Evolutionary conservation across 2,797 vertebrate species (phyloP).

Genomic region (Euphonia xanthogaster): DNA sequence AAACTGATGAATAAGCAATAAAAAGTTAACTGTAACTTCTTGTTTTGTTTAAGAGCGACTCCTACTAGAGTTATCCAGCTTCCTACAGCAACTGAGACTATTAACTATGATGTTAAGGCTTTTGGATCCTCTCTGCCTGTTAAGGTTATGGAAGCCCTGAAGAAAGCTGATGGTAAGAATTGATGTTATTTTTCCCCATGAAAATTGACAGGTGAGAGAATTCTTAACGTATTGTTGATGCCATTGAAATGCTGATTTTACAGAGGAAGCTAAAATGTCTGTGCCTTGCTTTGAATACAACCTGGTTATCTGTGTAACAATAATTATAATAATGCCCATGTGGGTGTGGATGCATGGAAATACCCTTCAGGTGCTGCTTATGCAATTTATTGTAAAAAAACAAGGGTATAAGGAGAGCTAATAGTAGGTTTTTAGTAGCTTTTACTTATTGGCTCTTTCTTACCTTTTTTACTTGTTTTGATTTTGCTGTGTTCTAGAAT

Average conservation of each 20-base stretch:
- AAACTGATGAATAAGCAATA: neutral
- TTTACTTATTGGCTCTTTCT: neutral
- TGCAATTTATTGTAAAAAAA: neutral
- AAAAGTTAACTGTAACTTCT: neutral
- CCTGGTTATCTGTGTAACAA: neutral
- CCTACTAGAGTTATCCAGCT: conserved; percentile 82
- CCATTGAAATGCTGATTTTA: neutral
- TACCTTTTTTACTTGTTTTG: neutral
- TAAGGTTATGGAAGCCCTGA: conserved; percentile 94
- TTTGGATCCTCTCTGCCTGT: conserved; percentile 94
- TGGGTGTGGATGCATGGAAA: neutral
- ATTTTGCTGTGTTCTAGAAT: neutral
- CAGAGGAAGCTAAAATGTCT: neutral
- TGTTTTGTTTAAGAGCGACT: conserved; percentile 78
- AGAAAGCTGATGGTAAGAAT: conserved; percentile 83
- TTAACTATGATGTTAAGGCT: conserved; percentile 88
- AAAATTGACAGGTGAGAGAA: neutral
- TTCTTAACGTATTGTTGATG: neutral
- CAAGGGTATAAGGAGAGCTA: neutral
- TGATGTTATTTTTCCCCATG: neutral
- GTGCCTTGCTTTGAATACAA: neutral
- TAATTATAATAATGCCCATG: neutral
- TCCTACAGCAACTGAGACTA: conserved; percentile 78
- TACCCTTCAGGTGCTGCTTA: neutral
- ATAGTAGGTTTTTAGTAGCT: neutral